Conservation (phyloP, 2,797 vertebrate species). For the Micropoecilia bifurca region DNA sequence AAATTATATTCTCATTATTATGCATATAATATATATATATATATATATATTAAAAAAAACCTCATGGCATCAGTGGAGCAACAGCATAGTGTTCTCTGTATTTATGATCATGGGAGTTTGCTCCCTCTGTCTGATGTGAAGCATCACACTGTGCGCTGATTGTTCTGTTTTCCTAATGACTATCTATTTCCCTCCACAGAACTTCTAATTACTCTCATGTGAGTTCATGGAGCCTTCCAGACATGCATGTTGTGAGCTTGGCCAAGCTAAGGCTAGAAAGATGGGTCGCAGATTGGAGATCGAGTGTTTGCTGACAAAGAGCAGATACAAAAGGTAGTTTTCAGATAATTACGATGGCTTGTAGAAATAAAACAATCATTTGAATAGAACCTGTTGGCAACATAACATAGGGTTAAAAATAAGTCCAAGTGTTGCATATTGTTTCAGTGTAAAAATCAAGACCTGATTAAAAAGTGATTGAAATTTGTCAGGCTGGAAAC, state of each 20-base stretch:
- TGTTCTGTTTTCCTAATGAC: slow-evolving; percentile 67
- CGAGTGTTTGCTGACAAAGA: not conserved
- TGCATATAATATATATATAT: slow-evolving; percentile 10
- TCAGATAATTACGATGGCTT: not conserved
- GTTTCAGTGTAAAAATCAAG: not conserved
- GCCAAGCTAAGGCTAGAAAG: slow-evolving; percentile 3
- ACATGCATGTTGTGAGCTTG: slow-evolving; percentile 17
- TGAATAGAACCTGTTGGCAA: not conserved
- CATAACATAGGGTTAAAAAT: not conserved
- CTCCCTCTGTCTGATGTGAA: slow-evolving; percentile 61
- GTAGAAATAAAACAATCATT: not conserved
- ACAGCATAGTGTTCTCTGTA: slow-evolving; percentile 53
- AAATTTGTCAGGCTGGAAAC: not conserved
- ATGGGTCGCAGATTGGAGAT: not conserved
- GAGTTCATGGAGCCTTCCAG: slow-evolving; percentile 9
- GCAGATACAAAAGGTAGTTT: not conserved
- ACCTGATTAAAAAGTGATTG: not conserved
- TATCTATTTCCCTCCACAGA: slow-evolving; percentile 66
- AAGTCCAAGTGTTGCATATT: not conserved
- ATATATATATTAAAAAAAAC: no score
- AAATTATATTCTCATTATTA: slow-evolving; percentile 60
- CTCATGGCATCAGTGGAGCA: slow-evolving; percentile 35
- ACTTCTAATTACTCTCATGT: slow-evolving; percentile 66
- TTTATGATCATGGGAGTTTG: slow-evolving; percentile 64
- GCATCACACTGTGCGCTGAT: slow-evolving; percentile 54